phyloP scores from a whole-genome alignment of 2,888 invertebrate genomes.

The Pristionchus maxplancki region DNA sequence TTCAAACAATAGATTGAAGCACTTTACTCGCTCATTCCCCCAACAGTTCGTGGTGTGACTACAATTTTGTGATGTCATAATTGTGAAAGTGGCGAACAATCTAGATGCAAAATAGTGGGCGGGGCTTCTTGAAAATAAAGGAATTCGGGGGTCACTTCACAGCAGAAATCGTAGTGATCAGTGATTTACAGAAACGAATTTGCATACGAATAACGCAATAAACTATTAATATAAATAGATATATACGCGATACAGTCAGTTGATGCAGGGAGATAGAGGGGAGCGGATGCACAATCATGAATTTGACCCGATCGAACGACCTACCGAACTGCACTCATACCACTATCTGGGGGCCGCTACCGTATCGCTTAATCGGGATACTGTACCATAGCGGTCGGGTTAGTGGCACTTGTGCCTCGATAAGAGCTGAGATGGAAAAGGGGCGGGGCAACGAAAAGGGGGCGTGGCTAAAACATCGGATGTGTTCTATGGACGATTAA shows the following conservation, averaged over 20 bases:
- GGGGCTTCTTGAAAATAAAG: not conserved
- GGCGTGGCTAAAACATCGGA: not conserved
- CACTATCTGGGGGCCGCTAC: not conserved
- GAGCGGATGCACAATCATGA: slow-evolving; percentile 23
- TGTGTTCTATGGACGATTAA: not conserved
- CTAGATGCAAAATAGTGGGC: not conserved
- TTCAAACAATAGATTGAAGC: not conserved
- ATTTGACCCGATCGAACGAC: not conserved
- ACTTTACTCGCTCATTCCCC: slow-evolving; percentile 14
- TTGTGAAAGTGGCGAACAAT: not conserved
- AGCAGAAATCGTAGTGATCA: not conserved
- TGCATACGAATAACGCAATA: slow-evolving; percentile 22
- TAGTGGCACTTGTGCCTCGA: not conserved
- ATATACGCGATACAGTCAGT: slow-evolving; percentile 30
- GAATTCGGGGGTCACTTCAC: not conserved
- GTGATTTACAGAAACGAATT: not conserved
- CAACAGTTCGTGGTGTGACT: not conserved
- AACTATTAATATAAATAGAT: slow-evolving; percentile 16
- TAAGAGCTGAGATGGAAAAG: not conserved
- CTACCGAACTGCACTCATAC: not conserved
- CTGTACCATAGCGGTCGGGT: slow-evolving; percentile 1
- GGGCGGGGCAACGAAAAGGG: not conserved
- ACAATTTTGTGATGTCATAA: not conserved
- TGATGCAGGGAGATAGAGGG: not conserved
- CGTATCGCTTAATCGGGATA: slow-evolving; percentile 10